Evolutionary conservation across 1,140 invertebrate genomes (phyloP), one percentile per base, ranked within the genome.

Genomic region (Zaprionus inermis): DNA sequence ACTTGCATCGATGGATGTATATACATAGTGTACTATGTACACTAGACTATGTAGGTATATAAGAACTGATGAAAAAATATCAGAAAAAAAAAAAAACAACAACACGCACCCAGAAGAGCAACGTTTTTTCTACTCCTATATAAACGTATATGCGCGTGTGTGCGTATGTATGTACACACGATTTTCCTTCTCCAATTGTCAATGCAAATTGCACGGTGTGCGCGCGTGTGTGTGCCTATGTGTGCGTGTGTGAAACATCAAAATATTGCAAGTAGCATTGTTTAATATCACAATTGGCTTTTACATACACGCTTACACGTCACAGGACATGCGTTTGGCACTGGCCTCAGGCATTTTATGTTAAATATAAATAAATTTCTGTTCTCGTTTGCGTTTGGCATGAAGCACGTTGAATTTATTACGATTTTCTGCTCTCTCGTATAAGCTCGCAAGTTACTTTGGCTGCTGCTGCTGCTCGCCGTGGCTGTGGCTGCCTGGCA

Each of bases 321-420:
- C 66, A 83, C 72, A 84, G 81, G 77, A 83, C 80, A 80, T 83
- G 73, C 55, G 68, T 73, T 83, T 76, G 80, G 67, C 76, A 83
- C 81, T 65, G 80, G 71, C 75, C 81, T 79, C 51, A 55, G 60
- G 80, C 72, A 84, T 76, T 80, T 84, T 73, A 66, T 84, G 72
- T 67, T 80, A 61, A 77, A 67, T 76, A 77, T 77, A 77, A 80
- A 70, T 80, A 80, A 77, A 79, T 73, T 79, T 67, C 55, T 72
- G 34, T 75, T 82, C 65, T 58, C 66, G 52, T 60, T 71, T 58
- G 59, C 59, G 72, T 70, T 64, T 36, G 41, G 68, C 69, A 71
- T 72, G 57, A 59, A 72, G 74, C 80, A 82, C 80, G 79, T 78
- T 82, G 74, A 63, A 72, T 80, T 73, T 81, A 80, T 81, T 78